phyloP scores from a whole-genome alignment of 2,113 vertebrate species.

The Suricata suricatta region DNA sequence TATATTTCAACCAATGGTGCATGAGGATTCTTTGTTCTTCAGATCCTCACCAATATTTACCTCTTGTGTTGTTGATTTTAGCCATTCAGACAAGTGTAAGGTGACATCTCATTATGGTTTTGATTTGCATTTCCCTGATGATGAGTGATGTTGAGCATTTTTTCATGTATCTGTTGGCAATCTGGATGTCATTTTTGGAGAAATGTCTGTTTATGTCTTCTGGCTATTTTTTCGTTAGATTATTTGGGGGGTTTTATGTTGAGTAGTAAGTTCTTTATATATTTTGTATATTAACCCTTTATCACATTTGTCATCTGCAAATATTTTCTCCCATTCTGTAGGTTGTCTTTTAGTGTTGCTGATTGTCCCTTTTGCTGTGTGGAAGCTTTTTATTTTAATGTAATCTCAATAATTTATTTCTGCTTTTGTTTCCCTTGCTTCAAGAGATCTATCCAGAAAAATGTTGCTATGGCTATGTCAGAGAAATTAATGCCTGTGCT shows the following conservation, averaged over 20 bases:
- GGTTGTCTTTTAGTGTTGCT: neutral
- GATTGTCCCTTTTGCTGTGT: neutral
- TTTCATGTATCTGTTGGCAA: too few species aligned
- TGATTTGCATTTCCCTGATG: neutral
- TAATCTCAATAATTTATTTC: neutral
- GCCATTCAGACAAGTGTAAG: neutral
- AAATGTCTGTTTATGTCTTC: neutral
- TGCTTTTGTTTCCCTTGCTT: neutral
- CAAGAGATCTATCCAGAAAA: neutral
- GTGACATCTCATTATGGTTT: neutral
- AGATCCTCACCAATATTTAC: neutral
- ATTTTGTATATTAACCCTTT: neutral
- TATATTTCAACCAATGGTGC: neutral
- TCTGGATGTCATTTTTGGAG: neutral
- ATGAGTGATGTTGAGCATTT: neutral
- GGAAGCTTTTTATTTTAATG: neutral
- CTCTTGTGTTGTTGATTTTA: neutral
- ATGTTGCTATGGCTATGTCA: neutral
- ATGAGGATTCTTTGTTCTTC: neutral
- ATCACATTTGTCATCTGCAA: neutral
- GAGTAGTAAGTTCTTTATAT: neutral
- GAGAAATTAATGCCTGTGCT: neutral
- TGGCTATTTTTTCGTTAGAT: neutral
- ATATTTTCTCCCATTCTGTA: too few species aligned
- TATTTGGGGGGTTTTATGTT: neutral